Conservation (phyloP, 2,113 vertebrate genomes). For the Okapia johnstoni region DNA sequence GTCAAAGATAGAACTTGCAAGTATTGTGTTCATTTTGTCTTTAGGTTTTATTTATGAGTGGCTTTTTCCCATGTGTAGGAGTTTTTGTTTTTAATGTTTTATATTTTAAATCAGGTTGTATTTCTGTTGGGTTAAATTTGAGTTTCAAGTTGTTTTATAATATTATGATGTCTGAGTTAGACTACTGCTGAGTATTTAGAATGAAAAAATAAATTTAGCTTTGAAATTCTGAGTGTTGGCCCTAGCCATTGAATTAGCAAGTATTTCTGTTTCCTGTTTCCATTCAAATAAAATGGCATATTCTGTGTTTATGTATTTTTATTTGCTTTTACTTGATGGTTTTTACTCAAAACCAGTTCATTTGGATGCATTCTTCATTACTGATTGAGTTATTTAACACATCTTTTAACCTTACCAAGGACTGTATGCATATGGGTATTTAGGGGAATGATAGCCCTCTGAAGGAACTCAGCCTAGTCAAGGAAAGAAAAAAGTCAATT, state of each 20-base stretch:
- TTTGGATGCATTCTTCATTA: neutral
- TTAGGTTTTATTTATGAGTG: neutral
- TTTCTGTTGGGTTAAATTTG: neutral
- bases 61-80: neutral
- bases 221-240: neutral
- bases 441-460: neutral
- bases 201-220: neutral
- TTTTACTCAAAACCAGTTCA: neutral
- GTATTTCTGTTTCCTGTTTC: neutral
- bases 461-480: neutral
- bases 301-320: neutral
- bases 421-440: neutral
- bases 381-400: neutral
- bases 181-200: neutral
- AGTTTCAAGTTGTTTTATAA: constrained; percentile 3
- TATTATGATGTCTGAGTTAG: neutral
- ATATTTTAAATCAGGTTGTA: neutral
- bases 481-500: neutral
- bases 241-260: neutral
- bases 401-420: neutral
- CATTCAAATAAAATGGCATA: neutral
- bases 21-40: neutral
- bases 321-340: neutral
- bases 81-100: neutral
- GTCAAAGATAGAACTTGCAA: neutral